Conservation (phyloP, 2,113 vertebrate genomes). For the Dissostichus mawsoni region DNA sequence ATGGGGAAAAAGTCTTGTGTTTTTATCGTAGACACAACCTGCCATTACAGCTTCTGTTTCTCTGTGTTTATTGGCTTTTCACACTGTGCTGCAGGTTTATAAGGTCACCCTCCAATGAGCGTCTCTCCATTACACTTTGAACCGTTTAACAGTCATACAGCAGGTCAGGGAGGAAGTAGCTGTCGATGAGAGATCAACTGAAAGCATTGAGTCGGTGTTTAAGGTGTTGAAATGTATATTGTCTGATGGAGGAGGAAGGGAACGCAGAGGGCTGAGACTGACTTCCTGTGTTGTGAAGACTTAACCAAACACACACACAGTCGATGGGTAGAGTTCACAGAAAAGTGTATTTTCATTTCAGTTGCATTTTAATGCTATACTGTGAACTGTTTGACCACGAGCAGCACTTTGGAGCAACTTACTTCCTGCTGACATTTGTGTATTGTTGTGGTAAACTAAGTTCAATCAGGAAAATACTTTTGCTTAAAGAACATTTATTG, state of each 20-base stretch:
- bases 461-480: too few relatives aligned
- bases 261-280: not conserved
- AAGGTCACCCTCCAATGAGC: not conserved
- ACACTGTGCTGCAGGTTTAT: not conserved
- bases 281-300: slow-evolving; percentile 10
- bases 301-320: slow-evolving; percentile 23
- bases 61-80: too few relatives aligned
- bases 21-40: too few relatives aligned
- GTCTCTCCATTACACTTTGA: not conserved
- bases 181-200: slow-evolving; percentile 6
- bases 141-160: not conserved
- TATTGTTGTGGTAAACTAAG: too few relatives aligned
- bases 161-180: slow-evolving; percentile 27
- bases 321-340: slow-evolving; percentile 15
- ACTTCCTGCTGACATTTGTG: too few relatives aligned
- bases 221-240: slow-evolving; percentile 24
- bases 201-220: slow-evolving; percentile 14
- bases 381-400: not conserved
- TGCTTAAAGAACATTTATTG: too few relatives aligned
- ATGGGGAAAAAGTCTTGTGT: too few relatives aligned
- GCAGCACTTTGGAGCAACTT: too few relatives aligned
- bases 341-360: not conserved
- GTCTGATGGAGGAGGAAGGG: slow-evolving; percentile 41
- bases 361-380: not conserved
- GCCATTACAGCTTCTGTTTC: not conserved